A percentile compares a stretch with the other conserved stretches of the same genome.
Conservation (phyloP, 2,113 vertebrate genomes). For the Malurus cyaneus region DNA sequence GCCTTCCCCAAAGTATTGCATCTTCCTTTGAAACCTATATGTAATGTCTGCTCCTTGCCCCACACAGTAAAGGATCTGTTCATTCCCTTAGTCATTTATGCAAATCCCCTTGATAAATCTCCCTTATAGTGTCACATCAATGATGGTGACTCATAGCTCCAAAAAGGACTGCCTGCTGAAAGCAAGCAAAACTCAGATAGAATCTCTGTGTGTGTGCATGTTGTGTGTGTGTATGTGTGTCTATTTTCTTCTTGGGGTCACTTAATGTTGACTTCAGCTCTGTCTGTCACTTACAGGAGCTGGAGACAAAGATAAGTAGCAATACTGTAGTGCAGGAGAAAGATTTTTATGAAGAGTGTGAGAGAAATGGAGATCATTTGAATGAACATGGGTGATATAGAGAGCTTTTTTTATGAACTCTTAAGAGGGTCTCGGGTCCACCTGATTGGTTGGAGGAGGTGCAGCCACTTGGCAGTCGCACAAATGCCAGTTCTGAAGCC, state of each 20-base stretch:
- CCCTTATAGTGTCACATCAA: slow-evolving; percentile 27
- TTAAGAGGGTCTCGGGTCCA: not conserved
- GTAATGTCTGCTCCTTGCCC: slow-evolving; percentile 16
- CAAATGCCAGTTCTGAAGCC: not conserved
- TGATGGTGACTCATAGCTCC: slow-evolving; percentile 59
- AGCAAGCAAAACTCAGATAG: not conserved
- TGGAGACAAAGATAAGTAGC: not conserved
- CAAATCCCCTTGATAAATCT: slow-evolving; percentile 48
- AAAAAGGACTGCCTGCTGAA: slow-evolving; percentile 12
- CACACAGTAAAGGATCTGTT: slow-evolving; percentile 34
- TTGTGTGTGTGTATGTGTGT: not conserved
- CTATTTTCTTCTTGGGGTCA: not conserved
- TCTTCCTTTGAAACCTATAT: slow-evolving; percentile 21
- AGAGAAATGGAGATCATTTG: not conserved
- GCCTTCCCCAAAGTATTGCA: not conserved
- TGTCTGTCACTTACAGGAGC: not conserved
- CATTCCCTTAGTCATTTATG: slow-evolving; percentile 59
- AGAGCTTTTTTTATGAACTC: not conserved
- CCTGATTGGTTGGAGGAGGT: not conserved
- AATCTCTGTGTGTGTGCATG: not conserved
- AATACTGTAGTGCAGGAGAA: not conserved
- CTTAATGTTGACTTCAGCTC: slow-evolving; percentile 1
- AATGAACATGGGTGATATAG: not conserved
- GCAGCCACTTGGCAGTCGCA: not conserved
- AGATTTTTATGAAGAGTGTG: not conserved